Evolutionary conservation across 2,888 invertebrate species (phyloP), one percentile per base, ranked within the genome.

Genomic region (Hybos culiciformis): DNA sequence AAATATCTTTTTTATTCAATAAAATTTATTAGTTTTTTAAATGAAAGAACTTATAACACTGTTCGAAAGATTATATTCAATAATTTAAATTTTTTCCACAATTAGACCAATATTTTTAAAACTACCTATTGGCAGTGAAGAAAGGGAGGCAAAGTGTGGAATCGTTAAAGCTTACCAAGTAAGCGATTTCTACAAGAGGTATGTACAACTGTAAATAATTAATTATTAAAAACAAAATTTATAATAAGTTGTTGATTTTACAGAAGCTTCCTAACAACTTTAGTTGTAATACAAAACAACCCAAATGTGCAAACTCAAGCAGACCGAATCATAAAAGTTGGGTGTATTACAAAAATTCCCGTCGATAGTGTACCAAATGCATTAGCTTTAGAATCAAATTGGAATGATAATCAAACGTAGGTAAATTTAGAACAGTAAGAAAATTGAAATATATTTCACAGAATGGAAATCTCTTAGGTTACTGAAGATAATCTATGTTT

Each of bases 231-330:
- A 14, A 18, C 18, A 24, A 4, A 26, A 37, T 31, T 24, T 19
- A 17, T 5, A 15, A 26, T 36, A 8, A 4, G n/a, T n/a, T n/a
- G 9, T 17, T 39, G 11, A 39, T 39, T 7, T 21, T 55, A 9
- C 54, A 85, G 85, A 56, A 83, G 81, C 4, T 73, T 84, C 56
- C 75, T 83, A 34, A 80, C 81, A 56, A 79, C 78, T 19, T 75
- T 83, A 56, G 72, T 88, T 53, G 78, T 87, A 55, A 74, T 90
- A 41, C 88, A 88, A 62, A 82, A 83, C 63, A 87, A 88, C 65
- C 77, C 80, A 1, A 77, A 86, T 51, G 83, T 90, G 46, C 87
- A 88, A 64, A 81, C 85, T 14, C 79, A 84, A 46, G 85, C 84
- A 0, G 90, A 90, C 65, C 75, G 86, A 45, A 75, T 85, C 53